Base-by-base conservation (phyloP, 1,140 invertebrate species). In the Tetramorium alpestre region DNA sequence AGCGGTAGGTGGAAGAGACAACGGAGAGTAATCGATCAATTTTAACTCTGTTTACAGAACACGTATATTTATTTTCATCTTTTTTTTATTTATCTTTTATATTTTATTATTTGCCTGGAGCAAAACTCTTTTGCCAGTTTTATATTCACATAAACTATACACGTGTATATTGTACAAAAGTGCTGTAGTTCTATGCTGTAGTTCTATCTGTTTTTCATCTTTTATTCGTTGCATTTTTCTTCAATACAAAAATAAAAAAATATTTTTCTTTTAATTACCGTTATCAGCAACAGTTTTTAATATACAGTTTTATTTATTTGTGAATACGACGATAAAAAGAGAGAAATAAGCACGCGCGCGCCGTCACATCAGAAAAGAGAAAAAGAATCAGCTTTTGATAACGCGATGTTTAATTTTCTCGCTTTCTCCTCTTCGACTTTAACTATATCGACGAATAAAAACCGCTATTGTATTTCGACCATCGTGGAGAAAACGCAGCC, bases 401-500 rank as follows among this genome's bases (percentile, higher is more conserved):
- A 44, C 41, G 13, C 41, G 41, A 44, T 41, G 13, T 69, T 64
- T 64, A 64, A 65, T 25, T 65, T 47, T 47, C 41, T 33, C 10
- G 44, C 28, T 64, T 33, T n/a, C 18, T 82, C 47, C 25, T 47
- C 67, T 54, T 80, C 47, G 7, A 60, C 41, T 1, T 41, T 10
- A 38, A 54, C 51, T 16, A 4, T 16, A 2, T 67, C 13, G 16
- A 25, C 11, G 18, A 38, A 33, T 72, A 56, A 58, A 82, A 72
- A 33, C n/a, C 11, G 4, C 65, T 44, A 47, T 72, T 72, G 38
- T 82, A 38, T 58, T 51, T 73, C n/a, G 49, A 58, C 38, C 51
- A 47, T n/a, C 67, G 47, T 22, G 28, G 62, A 89, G 87, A 89
- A 89, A 89, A 56, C 47, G 56, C 38, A 56, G 33, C 25, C 65